These are phyloP conservation scores for Drosophila athabasca DNA, from an alignment of 1,140 invertebrate species.

Conservation along the genomic window DNA sequence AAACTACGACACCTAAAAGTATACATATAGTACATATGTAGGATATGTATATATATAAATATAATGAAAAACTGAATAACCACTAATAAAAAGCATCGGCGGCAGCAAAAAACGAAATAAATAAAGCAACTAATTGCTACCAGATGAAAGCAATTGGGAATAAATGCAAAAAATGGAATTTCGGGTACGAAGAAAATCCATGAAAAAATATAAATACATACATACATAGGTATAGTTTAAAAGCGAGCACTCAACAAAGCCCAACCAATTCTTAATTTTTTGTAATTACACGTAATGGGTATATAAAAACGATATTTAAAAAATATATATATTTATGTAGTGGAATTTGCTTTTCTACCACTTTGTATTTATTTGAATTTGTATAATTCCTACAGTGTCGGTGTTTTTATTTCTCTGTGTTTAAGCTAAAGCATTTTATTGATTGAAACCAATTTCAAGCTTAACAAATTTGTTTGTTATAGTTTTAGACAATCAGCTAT, in stretches of 20 bases:
- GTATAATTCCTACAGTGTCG: slow-evolving; percentile 4
- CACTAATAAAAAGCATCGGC: slow-evolving; percentile 10
- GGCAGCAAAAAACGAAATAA: slow-evolving; percentile 4
- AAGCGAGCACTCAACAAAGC: neutral
- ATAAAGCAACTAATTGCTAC: slow-evolving; percentile 18
- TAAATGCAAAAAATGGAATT: neutral
- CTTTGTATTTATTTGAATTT: too few species aligned
- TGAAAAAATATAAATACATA: neutral
- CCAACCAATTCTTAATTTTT: neutral
- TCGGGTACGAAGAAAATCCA: slow-evolving; percentile 11
- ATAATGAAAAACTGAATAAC: slow-evolving; percentile 33
- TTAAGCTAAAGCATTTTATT: neutral
- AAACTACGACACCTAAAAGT: slow-evolving; percentile 29
- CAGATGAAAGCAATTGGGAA: neutral
- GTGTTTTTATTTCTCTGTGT: slow-evolving; percentile 12
- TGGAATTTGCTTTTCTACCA: slow-evolving; percentile 1
- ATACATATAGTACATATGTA: slow-evolving; percentile 8
- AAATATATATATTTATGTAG: slow-evolving; percentile 2
- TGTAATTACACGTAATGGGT: neutral
- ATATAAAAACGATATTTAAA: slow-evolving; percentile 10
- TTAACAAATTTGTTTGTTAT: slow-evolving; percentile 72
- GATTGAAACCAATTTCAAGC: slow-evolving; percentile 39
- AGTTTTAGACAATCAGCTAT: slow-evolving; percentile 80
- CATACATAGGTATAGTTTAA: slow-evolving; percentile 5
- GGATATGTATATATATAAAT: neutral